phyloP scores from a whole-genome alignment of 1,140 invertebrate genomes.

The Drosophila nebulosa region DNA sequence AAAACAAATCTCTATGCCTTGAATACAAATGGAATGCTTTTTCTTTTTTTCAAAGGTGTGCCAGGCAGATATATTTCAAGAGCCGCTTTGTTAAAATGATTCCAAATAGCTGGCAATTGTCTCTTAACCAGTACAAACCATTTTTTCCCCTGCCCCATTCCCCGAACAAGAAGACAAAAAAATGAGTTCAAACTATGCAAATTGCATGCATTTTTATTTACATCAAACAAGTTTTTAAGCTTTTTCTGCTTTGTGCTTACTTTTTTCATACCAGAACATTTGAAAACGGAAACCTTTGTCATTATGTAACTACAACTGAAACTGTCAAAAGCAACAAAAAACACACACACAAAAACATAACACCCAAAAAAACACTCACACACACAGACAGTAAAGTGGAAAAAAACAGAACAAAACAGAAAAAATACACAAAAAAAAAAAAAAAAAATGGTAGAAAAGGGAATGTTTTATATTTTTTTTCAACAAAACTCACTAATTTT shows the following conservation, averaged over 20 bases:
- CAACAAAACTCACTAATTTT: conserved; percentile 75
- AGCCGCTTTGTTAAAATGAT: neutral
- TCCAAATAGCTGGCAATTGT: neutral
- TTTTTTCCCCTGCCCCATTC: no score
- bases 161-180: neutral
- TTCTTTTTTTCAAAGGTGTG: no score
- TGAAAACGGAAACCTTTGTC: conserved; percentile 69
- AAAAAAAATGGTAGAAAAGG: conserved; percentile 10
- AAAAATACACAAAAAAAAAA: conserved; percentile 8
- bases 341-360: conserved; percentile 20
- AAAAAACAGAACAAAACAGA: neutral
- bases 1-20: no score
- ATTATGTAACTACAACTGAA: conserved; percentile 57
- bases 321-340: conserved; percentile 44
- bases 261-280: conserved; percentile 39
- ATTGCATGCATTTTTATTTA: conserved; percentile 58
- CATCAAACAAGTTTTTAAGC: conserved; percentile 54
- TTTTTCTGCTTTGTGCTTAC: conserved; percentile 25
- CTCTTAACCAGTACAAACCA: neutral
- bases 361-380: conserved; percentile 15
- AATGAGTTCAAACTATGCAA: conserved; percentile 44
- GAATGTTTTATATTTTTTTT: conserved; percentile 70
- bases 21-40: no score
- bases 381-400: neutral
- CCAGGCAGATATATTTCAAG: no score